phyloP scores from a whole-genome alignment of 2,888 invertebrate species.

The Allolobophora icterica region DNA sequence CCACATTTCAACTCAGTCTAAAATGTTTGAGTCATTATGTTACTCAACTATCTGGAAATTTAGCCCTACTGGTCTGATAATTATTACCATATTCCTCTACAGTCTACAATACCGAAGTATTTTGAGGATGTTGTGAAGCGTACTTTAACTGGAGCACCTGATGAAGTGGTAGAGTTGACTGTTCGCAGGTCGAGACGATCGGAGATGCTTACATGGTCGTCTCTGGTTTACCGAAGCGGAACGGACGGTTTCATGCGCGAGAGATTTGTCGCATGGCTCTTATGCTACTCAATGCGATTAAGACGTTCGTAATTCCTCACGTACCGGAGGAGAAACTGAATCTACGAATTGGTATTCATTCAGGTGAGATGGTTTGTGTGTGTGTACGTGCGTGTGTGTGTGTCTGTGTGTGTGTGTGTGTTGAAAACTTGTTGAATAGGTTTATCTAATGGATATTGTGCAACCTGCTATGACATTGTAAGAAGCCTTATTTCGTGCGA shows the following conservation, averaged over 20 bases:
- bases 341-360: constrained; percentile 90
- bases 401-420: neutral
- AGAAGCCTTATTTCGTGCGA: too few relatives aligned
- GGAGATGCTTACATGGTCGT: constrained; percentile 68
- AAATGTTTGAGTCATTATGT: too few relatives aligned
- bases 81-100: too few relatives aligned
- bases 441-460: too few relatives aligned
- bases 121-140: neutral
- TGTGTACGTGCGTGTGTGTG: too few relatives aligned
- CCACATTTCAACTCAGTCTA: too few relatives aligned
- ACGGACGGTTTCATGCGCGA: constrained; percentile 86
- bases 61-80: too few relatives aligned
- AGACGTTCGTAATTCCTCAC: constrained; percentile 88
- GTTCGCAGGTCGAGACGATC: constrained; percentile 63
- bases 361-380: constrained; percentile 63
- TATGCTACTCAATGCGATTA: constrained; percentile 82
- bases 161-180: neutral
- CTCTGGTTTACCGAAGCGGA: constrained; percentile 84
- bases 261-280: constrained; percentile 92
- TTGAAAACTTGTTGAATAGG: too few relatives aligned
- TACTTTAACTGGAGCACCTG: neutral
- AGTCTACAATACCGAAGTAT: too few relatives aligned
- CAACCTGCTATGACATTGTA: too few relatives aligned
- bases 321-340: constrained; percentile 85
- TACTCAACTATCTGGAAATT: too few relatives aligned